Conservation (phyloP, 2,888 invertebrate genomes). For the Steinernema scapterisci region DNA sequence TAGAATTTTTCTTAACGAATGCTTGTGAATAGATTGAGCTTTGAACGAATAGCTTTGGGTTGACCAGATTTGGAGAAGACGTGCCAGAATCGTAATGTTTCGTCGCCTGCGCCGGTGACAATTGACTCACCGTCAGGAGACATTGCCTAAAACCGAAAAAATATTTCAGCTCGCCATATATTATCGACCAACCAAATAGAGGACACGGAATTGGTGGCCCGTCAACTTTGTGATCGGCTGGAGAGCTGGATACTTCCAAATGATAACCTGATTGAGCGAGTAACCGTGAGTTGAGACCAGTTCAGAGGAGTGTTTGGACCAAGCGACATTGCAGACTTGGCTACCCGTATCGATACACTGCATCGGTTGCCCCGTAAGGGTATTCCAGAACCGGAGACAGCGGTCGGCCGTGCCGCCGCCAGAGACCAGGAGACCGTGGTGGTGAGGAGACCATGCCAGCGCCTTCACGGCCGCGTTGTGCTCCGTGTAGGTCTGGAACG, state of each 20-base stretch:
- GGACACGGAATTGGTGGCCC: slow-evolving; percentile 91
- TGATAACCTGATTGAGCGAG: slow-evolving; percentile 95
- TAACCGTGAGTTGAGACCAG: slow-evolving; percentile 95
- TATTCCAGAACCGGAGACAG: slow-evolving; percentile 91
- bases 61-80: slow-evolving; percentile 53
- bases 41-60: slow-evolving; percentile 44
- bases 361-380: slow-evolving; percentile 94
- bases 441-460: slow-evolving; percentile 98
- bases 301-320: slow-evolving; percentile 98
- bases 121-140: slow-evolving; percentile 98
- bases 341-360: slow-evolving; percentile 97
- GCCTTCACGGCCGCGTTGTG: slow-evolving; percentile 95
- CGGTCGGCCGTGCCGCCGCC: slow-evolving; percentile 99
- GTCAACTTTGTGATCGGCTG: slow-evolving; percentile 95
- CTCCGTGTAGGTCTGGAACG: slow-evolving; percentile 89
- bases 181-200: slow-evolving; percentile 75
- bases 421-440: slow-evolving; percentile 90
- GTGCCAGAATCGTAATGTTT: slow-evolving; percentile 85
- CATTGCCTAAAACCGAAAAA: slow-evolving; percentile 74
- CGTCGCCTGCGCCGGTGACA: slow-evolving; percentile 97
- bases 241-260: slow-evolving; percentile 97
- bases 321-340: slow-evolving; percentile 95
- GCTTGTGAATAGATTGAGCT: slow-evolving; percentile 42
- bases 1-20: slow-evolving; percentile 38
- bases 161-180: neutral